Percentiles rank a stretch among this genome's conserved stretches.
These are phyloP conservation scores for Acanthosoma haemorrhoidale DNA, from an alignment of 2,888 invertebrate genomes.

Conservation along the genomic window DNA sequence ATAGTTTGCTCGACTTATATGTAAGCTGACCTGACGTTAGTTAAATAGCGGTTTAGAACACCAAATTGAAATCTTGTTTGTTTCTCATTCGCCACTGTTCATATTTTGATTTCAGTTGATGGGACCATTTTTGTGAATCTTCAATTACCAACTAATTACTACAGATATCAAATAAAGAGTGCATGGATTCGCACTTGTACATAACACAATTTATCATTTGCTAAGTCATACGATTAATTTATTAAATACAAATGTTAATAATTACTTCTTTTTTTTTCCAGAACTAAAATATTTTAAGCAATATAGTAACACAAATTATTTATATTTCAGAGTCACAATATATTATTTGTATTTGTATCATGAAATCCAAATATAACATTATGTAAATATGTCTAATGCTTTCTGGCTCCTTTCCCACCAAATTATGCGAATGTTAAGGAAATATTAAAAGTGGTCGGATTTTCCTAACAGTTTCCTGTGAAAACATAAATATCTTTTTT, in stretches of 20 bases:
- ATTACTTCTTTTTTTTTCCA: background rate
- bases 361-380: slow-evolving; percentile 15
- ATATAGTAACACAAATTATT: slow-evolving; percentile 5
- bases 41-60: slow-evolving; percentile 8
- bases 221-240: background rate
- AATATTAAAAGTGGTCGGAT: too few relatives aligned
- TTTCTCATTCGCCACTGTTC: background rate
- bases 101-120: slow-evolving; percentile 24
- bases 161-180: slow-evolving; percentile 9
- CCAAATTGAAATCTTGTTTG: background rate
- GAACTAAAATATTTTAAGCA: background rate
- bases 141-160: background rate
- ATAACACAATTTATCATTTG: slow-evolving; percentile 10
- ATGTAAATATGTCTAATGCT: background rate
- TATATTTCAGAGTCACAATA: background rate
- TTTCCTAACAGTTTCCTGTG: too few relatives aligned
- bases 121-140: slow-evolving; percentile 14
- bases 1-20: slow-evolving; percentile 5
- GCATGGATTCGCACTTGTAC: slow-evolving; percentile 2
- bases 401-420: too few relatives aligned
- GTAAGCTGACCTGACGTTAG: background rate
- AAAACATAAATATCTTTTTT: too few relatives aligned
- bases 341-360: slow-evolving; percentile 16
- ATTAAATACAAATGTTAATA: background rate
- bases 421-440: too few relatives aligned